Conservation (phyloP, 2,888 invertebrate species). For the Acrocyrtus sp. region DNA sequence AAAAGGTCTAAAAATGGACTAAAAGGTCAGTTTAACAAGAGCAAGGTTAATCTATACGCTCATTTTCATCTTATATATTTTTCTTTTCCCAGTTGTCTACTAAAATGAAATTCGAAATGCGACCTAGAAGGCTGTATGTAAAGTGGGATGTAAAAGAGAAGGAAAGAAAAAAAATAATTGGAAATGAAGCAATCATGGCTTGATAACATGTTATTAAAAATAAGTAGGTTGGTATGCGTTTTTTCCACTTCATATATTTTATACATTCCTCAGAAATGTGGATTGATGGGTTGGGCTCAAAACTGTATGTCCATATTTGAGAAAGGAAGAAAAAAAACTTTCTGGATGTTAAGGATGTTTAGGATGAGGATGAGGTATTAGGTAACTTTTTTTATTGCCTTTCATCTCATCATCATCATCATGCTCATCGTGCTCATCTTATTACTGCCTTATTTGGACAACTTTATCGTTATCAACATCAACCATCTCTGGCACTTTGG, state of each 20-base stretch:
- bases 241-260: not conserved
- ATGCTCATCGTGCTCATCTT: not conserved
- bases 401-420: too few relatives aligned
- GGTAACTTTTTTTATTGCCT: slow-evolving; percentile 4
- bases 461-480: not conserved
- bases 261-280: not conserved
- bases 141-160: not conserved
- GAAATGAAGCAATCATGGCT: slow-evolving; percentile 16
- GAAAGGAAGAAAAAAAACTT: slow-evolving; percentile 2
- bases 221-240: not conserved
- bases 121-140: not conserved
- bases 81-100: not conserved
- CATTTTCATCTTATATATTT: not conserved
- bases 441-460: slow-evolving; percentile 25
- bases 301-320: slow-evolving; percentile 8
- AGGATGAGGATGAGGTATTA: too few relatives aligned
- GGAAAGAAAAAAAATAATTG: slow-evolving; percentile 14
- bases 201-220: not conserved
- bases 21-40: slow-evolving; percentile 44
- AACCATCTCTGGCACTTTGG: slow-evolving; percentile 9
- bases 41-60: slow-evolving; percentile 37
- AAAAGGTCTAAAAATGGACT: slow-evolving; percentile 11
- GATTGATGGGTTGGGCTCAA: not conserved
- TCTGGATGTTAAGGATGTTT: not conserved
- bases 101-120: not conserved